These are phyloP conservation scores for Drosophila fungiperda DNA, from an alignment of 2,888 invertebrate genomes.

Conservation along the genomic window DNA sequence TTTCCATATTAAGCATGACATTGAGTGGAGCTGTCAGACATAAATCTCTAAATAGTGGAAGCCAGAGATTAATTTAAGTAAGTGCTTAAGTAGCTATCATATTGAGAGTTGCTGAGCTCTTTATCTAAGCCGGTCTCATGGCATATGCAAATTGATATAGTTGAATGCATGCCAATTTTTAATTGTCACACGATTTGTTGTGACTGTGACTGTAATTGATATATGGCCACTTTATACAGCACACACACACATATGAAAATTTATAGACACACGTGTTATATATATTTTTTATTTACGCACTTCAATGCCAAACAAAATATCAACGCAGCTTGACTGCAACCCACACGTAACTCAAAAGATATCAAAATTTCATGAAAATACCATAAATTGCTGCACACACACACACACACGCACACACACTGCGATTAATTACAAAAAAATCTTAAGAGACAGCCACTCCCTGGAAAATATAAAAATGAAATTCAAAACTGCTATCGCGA, in stretches of 20 bases:
- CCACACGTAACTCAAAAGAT: constrained; percentile 66
- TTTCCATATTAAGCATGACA: constrained; percentile 37
- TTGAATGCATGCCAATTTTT: constrained; percentile 67
- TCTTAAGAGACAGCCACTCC: constrained; percentile 52
- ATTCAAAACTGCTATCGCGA: constrained; percentile 27
- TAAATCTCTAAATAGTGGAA: constrained; percentile 32
- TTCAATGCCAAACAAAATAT: constrained; percentile 62
- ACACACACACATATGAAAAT: constrained; percentile 31
- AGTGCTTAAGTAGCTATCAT: constrained; percentile 23
- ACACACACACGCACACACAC: constrained; percentile 31
- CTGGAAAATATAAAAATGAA: constrained; percentile 53
- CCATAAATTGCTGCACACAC: constrained; percentile 70
- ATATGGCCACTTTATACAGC: constrained; percentile 54
- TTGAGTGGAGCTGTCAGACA: constrained; percentile 31
- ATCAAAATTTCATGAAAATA: constrained; percentile 73
- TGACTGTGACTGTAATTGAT: constrained; percentile 76
- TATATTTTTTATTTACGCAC: constrained; percentile 53
- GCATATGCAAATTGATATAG: constrained; percentile 66
- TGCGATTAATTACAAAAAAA: constrained; percentile 73
- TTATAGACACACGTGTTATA: constrained; percentile 62
- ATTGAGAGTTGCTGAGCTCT: constrained; percentile 46
- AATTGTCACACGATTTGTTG: constrained; percentile 79
- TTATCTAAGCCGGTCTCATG: constrained; percentile 66
- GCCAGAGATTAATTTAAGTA: constrained; percentile 29
- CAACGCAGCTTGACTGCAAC: constrained; percentile 38